These are phyloP conservation scores for Gallinago jamesoni DNA, from an alignment of 2,113 vertebrate species.

Conservation along the genomic window DNA sequence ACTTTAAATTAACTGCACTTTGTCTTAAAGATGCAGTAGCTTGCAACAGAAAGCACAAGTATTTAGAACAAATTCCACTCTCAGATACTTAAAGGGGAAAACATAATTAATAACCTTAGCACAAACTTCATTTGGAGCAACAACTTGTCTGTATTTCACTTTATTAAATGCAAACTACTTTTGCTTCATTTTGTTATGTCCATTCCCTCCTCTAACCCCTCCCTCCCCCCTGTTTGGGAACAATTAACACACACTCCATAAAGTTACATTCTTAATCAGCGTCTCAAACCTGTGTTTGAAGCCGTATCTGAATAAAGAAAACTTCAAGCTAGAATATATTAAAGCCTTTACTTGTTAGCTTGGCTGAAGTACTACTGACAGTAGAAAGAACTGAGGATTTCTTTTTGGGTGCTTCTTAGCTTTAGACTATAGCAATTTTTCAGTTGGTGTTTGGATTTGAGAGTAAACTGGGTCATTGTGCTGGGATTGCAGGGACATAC, in stretches of 20 bases:
- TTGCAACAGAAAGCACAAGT: not conserved
- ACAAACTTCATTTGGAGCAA: constrained; percentile 8
- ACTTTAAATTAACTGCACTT: constrained; percentile 21
- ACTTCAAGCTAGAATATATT: constrained; percentile 2
- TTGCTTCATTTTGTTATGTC: not conserved
- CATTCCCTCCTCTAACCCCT: not conserved
- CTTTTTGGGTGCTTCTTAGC: not conserved
- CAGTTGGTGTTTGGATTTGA: not conserved
- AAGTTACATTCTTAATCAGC: constrained; percentile 11
- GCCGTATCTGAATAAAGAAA: constrained; percentile 4
- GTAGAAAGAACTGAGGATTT: not conserved
- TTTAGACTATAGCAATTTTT: not conserved
- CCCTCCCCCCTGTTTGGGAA: not conserved
- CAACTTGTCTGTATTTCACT: not conserved
- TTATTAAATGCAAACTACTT: constrained; percentile 30
- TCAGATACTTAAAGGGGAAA: not conserved
- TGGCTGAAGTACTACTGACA: not conserved
- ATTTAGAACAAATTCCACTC: constrained; percentile 31
- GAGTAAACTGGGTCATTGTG: not conserved
- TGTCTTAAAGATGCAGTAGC: constrained; percentile 6
- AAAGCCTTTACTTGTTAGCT: not conserved
- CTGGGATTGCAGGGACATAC: rapidly evolving
- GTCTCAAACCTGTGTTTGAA: constrained; percentile 34
- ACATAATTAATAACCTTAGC: constrained; percentile 13
- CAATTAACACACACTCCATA: not conserved